Percentiles rank a stretch among this genome's conserved stretches.
Evolutionary conservation across 2,888 invertebrate species (phyloP).

Genomic region (Latrodectus elegans): DNA sequence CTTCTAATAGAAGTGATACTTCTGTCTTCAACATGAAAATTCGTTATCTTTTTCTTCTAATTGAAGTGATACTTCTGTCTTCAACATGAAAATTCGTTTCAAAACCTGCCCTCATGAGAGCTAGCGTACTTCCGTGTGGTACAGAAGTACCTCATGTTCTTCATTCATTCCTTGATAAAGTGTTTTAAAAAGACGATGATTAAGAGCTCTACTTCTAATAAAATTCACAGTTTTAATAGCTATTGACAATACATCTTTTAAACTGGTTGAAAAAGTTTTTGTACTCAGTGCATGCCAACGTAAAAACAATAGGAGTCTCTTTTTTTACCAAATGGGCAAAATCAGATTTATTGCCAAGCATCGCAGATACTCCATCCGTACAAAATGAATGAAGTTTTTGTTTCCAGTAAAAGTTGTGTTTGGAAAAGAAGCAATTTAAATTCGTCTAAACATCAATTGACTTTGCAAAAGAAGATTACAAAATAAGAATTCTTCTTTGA

Average conservation of each 20-base stretch:
- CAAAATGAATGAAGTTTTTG: no score
- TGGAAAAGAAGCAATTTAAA: no score
- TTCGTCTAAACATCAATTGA: no score
- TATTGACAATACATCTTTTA: constrained; percentile 59
- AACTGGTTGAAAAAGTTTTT: constrained; percentile 54
- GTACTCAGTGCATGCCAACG: constrained; percentile 55
- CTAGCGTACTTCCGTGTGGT: not conserved
- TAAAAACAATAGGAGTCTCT: no score
- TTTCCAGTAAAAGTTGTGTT: no score
- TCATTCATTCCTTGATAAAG: constrained; percentile 48
- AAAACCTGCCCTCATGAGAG: constrained; percentile 49
- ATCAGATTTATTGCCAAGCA: no score
- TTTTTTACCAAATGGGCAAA: no score
- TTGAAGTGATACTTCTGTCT: not conserved
- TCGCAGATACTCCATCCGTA: no score
- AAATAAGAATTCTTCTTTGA: no score
- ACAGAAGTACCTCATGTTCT: constrained; percentile 53
- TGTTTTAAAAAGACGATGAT: constrained; percentile 58
- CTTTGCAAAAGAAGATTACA: no score
- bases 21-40: no score
- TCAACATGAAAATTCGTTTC: constrained; percentile 52
- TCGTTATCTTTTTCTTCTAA: constrained; percentile 46
- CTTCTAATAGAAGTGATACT: no score
- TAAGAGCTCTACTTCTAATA: constrained; percentile 55
- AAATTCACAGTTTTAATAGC: constrained; percentile 51